Evolutionary conservation across 2,888 invertebrate species (phyloP).

Genomic region (Globia sparganii): DNA sequence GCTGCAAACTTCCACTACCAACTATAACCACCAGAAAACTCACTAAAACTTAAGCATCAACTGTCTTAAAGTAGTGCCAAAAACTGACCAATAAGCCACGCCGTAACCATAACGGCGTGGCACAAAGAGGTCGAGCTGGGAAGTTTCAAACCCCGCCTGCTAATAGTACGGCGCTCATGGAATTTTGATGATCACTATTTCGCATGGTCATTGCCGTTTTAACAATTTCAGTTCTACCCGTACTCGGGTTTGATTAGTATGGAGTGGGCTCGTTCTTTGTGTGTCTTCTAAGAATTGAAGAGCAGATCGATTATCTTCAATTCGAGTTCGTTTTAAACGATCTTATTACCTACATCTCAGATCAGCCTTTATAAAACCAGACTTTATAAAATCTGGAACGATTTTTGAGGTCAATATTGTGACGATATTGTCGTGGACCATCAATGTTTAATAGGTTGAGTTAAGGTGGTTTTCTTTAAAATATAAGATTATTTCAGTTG

Average conservation of each 20-base stretch:
- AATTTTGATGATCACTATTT: slow-evolving; percentile 88
- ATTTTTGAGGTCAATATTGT: not conserved
- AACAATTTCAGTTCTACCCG: slow-evolving; percentile 79
- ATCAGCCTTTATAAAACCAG: not conserved
- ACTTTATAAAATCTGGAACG: not conserved
- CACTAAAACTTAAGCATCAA: not conserved
- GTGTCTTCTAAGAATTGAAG: no score
- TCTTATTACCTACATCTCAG: not conserved
- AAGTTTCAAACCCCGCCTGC: slow-evolving; percentile 63
- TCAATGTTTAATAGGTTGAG: no score
- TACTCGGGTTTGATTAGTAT: slow-evolving; percentile 43
- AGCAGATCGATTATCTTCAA: not conserved
- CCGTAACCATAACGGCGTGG: slow-evolving; percentile 46
- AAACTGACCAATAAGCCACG: slow-evolving; percentile 71
- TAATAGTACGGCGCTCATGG: slow-evolving; percentile 81
- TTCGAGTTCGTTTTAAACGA: not conserved
- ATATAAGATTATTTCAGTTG: no score
- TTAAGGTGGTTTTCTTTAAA: no score
- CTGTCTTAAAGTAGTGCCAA: slow-evolving; percentile 14
- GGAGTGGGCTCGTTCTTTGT: slow-evolving; percentile 69
- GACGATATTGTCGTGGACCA: no score
- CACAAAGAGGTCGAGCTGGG: slow-evolving; percentile 27
- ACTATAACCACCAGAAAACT: not conserved
- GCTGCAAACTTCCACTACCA: not conserved
- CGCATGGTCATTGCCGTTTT: slow-evolving; percentile 88